Evolutionary conservation across 2,113 vertebrate genomes (phyloP).

Genomic region (Clarias macrocephalus): DNA sequence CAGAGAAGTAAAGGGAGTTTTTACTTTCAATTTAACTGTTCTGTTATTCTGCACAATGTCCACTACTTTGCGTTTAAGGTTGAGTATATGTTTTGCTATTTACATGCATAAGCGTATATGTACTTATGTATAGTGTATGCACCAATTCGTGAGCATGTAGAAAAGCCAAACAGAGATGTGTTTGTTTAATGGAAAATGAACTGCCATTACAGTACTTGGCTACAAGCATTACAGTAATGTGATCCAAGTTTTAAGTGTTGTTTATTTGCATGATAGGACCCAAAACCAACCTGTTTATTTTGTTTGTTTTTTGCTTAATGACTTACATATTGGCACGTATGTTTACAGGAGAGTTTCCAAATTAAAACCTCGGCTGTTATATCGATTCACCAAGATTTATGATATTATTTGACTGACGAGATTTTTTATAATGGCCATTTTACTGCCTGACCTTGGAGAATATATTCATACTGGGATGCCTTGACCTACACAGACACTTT

Average conservation of each 20-base stretch:
- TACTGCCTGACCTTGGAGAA: not conserved
- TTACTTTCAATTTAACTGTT: too few species aligned
- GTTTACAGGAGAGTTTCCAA: not conserved
- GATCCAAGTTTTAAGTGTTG: slow-evolving; percentile 30
- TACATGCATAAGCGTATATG: not conserved
- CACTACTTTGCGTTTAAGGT: not conserved
- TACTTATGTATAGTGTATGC: not conserved
- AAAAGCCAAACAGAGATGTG: not conserved
- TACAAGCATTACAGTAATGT: not conserved
- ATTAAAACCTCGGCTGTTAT: not conserved
- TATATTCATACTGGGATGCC: not conserved
- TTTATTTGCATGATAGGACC: slow-evolving; percentile 35
- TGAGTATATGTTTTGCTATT: not conserved
- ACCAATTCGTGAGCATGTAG: not conserved
- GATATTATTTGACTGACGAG: not conserved
- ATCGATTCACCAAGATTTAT: not conserved
- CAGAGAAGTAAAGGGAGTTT: too few species aligned
- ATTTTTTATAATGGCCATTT: not conserved
- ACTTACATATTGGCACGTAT: not conserved
- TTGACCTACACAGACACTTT: not conserved
- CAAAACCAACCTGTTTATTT: not conserved
- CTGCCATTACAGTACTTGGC: not conserved
- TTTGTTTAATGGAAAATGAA: slow-evolving; percentile 30
- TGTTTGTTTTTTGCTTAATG: not conserved
- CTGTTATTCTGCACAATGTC: not conserved